Evolutionary conservation across 2,797 vertebrate genomes (phyloP).

Genomic region (Scleropages formosus): DNA sequence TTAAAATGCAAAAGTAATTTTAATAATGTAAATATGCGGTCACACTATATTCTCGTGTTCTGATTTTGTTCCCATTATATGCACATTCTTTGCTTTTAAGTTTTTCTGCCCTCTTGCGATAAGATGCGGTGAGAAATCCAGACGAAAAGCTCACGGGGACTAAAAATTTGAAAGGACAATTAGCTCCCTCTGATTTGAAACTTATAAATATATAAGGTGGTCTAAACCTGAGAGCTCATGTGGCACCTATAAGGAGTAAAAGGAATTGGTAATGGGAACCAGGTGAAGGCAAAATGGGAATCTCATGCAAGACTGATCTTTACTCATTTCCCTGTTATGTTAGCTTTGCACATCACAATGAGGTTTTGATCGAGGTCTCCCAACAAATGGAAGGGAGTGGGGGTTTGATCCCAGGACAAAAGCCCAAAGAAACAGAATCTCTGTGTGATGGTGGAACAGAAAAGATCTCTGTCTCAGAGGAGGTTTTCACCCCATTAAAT

Average conservation of each 20-base stretch:
- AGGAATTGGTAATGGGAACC: slow-evolving; percentile 61
- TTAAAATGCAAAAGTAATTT: no score
- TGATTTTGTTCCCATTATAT: no score
- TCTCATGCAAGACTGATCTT: slow-evolving; percentile 45
- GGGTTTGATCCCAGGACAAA: slow-evolving; percentile 34
- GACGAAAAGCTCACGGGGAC: no score
- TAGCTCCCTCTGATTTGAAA: slow-evolving; percentile 47
- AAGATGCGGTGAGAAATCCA: no score
- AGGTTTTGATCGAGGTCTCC: slow-evolving; percentile 34
- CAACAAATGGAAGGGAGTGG: slow-evolving; percentile 30
- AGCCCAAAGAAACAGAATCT: slow-evolving; percentile 40
- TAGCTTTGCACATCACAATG: slow-evolving; percentile 44
- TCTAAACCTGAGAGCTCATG: slow-evolving; percentile 50
- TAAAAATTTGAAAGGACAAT: no score
- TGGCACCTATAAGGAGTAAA: slow-evolving; percentile 70
- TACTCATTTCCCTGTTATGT: slow-evolving; percentile 45
- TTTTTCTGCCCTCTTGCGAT: no score
- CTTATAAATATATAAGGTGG: slow-evolving; percentile 44
- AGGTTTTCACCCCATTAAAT: slow-evolving; percentile 27
- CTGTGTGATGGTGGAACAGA: slow-evolving; percentile 32
- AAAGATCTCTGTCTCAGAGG: slow-evolving; percentile 29
- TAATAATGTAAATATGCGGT: no score
- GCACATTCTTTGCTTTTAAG: no score
- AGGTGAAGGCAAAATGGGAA: slow-evolving; percentile 58
- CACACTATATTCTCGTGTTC: no score